These are phyloP conservation scores for Myrmecophaga tridactyla DNA, from an alignment of 2,113 vertebrate species.

Conservation along the genomic window DNA sequence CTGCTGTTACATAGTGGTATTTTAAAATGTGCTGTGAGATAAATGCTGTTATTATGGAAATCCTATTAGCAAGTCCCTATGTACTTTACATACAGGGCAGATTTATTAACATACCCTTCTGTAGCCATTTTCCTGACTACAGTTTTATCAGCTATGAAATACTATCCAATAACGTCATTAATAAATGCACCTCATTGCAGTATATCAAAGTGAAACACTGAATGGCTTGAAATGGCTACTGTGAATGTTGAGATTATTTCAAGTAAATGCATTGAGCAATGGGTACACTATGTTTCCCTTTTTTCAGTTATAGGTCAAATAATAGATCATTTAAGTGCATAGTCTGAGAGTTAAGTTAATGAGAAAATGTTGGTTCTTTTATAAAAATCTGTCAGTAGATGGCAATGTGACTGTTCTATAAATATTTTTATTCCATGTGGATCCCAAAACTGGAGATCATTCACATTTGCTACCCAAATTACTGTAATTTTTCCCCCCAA, in stretches of 20 bases:
- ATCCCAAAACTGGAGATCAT: constrained; percentile 74
- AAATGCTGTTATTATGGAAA: constrained; percentile 83
- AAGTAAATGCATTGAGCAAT: constrained; percentile 48
- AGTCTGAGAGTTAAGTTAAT: constrained; percentile 61
- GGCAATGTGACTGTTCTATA: constrained; percentile 87
- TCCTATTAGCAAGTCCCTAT: constrained; percentile 80
- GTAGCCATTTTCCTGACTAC: constrained; percentile 78
- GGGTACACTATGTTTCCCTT: not conserved
- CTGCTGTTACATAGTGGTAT: constrained; percentile 67
- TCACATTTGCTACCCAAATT: constrained; percentile 81
- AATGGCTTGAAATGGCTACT: constrained; percentile 66
- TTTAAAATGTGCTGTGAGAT: constrained; percentile 77
- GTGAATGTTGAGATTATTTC: constrained; percentile 71
- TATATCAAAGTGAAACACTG: constrained; percentile 73
- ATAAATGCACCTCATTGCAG: constrained; percentile 81
- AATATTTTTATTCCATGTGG: constrained; percentile 66
- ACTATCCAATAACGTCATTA: constrained; percentile 78
- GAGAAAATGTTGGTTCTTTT: constrained; percentile 66
- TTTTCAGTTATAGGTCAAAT: constrained; percentile 37
- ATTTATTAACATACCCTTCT: constrained; percentile 79
- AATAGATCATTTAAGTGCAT: constrained; percentile 60
- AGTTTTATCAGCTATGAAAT: constrained; percentile 79
- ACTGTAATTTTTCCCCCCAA: constrained; percentile 66
- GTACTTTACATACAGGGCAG: constrained; percentile 61
- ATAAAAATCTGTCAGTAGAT: constrained; percentile 85